phyloP scores from a whole-genome alignment of 2,797 vertebrate genomes.

The Clarias fuscus region DNA sequence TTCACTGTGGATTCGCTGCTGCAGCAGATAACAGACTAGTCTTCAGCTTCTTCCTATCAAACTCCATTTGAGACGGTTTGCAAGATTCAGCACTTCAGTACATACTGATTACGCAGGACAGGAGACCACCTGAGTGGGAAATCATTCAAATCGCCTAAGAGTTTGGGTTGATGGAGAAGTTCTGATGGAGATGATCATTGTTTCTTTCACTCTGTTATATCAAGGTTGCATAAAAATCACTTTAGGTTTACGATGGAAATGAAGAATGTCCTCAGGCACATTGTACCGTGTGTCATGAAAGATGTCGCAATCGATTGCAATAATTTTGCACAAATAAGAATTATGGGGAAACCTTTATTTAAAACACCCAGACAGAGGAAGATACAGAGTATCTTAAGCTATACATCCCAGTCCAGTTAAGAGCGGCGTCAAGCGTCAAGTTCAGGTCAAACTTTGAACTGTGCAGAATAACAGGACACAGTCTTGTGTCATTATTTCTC shows the following conservation, averaged over 20 bases:
- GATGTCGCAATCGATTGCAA: background rate
- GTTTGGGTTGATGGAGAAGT: background rate
- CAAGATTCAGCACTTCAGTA: background rate
- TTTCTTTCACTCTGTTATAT: background rate
- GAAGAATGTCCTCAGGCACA: background rate
- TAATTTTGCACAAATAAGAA: background rate
- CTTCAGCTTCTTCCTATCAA: background rate
- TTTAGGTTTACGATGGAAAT: background rate
- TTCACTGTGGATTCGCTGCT: no score
- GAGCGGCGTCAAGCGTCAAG: no score
- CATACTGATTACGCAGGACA: background rate
- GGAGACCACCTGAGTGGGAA: background rate
- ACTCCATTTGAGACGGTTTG: background rate
- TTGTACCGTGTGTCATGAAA: background rate
- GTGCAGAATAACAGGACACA: no score
- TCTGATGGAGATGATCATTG: background rate
- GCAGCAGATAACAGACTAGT: background rate
- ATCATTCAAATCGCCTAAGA: background rate
- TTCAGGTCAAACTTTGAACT: no score
- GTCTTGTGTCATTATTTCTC: no score
- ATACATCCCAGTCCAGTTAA: no score
- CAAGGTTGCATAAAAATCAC: background rate
- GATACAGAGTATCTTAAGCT: no score
- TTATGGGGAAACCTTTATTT: background rate
- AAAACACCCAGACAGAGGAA: no score